Percentiles rank a stretch among this genome's conserved stretches.
Evolutionary conservation across 2,888 invertebrate genomes (phyloP).

Genomic region (Phaedon cochleariae): DNA sequence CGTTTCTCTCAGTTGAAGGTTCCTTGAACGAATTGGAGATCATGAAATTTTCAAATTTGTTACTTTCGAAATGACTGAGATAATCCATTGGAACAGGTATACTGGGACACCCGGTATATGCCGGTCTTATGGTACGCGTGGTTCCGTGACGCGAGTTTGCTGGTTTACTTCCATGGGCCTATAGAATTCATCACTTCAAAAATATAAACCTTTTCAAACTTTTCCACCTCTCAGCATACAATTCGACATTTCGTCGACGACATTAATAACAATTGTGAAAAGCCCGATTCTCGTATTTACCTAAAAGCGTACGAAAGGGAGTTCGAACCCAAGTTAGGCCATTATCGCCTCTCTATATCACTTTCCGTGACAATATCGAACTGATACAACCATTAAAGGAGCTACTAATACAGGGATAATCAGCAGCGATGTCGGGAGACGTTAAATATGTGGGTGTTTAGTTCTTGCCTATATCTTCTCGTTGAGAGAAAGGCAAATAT

Average conservation of each 20-base stretch:
- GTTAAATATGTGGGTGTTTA: constrained; percentile 16
- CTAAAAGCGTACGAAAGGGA: background rate
- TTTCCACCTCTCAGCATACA: no score
- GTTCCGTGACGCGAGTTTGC: no score
- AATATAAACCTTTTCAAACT: no score
- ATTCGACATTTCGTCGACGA: background rate
- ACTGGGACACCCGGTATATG: no score
- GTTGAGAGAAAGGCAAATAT: background rate
- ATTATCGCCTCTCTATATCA: background rate
- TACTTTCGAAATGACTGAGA: no score
- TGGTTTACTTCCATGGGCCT: no score
- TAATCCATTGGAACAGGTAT: no score
- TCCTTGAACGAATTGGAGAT: no score
- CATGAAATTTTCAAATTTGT: no score
- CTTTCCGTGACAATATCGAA: constrained; percentile 27
- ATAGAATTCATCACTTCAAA: no score
- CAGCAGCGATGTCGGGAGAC: constrained; percentile 30
- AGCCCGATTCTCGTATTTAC: background rate
- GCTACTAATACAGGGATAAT: constrained; percentile 32
- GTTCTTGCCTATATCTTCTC: background rate
- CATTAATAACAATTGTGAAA: background rate
- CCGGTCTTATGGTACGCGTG: no score
- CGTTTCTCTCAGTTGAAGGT: no score
- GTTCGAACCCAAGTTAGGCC: background rate
- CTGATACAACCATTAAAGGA: constrained; percentile 34